phyloP scores from a whole-genome alignment of 2,888 invertebrate species.

The Toxonevra muliebris region DNA sequence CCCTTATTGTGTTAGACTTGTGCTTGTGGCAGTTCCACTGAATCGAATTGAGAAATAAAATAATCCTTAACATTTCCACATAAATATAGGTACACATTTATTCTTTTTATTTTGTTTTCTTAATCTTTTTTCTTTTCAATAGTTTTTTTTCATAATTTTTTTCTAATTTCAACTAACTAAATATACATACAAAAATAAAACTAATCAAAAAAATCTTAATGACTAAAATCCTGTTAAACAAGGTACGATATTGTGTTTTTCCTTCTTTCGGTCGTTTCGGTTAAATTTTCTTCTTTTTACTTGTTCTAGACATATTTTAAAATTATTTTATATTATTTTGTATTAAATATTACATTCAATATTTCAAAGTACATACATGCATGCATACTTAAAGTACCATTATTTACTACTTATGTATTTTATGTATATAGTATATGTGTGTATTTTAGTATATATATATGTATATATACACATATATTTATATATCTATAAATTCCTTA shows the following conservation, averaged over 20 bases:
- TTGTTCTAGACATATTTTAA: neutral
- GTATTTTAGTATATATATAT: conserved; percentile 3
- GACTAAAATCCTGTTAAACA: conserved; percentile 34
- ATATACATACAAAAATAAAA: conserved; percentile 34
- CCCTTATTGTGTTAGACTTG: too few species aligned
- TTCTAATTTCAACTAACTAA: conserved; percentile 32
- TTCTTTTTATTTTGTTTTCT: conserved; percentile 25
- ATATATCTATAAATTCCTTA: neutral
- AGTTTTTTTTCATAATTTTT: conserved; percentile 12
- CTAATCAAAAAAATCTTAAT: conserved; percentile 30
- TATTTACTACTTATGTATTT: conserved; percentile 9
- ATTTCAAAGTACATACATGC: neutral
- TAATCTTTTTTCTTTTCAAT: conserved; percentile 16
- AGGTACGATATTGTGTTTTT: conserved; percentile 33
- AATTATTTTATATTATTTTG: too few species aligned
- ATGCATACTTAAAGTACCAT: conserved; percentile 9
- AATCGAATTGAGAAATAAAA: conserved; percentile 4
- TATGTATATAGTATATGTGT: neutral
- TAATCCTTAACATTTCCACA: conserved; percentile 8
- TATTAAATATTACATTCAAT: too few species aligned
- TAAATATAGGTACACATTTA: conserved; percentile 39
- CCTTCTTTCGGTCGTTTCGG: neutral
- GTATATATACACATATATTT: neutral
- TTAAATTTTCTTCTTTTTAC: conserved; percentile 8
- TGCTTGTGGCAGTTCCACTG: too few species aligned